phyloP scores from a whole-genome alignment of 2,888 invertebrate species.

The Mythimna vitellina region DNA sequence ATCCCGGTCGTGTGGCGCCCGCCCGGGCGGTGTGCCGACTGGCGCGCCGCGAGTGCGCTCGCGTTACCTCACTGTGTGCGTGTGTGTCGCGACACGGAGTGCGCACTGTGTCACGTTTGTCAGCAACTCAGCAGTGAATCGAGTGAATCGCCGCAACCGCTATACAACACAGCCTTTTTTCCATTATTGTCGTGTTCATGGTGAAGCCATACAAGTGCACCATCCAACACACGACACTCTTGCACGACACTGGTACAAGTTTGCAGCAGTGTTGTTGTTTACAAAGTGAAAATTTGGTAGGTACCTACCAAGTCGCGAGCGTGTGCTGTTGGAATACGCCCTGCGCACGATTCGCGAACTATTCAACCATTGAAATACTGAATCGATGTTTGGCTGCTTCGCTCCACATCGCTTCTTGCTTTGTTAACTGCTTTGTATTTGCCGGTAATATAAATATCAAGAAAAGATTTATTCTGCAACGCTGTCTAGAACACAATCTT shows the following conservation, averaged over 20 bases:
- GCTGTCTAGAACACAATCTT: background rate
- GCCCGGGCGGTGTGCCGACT: conserved; percentile 90
- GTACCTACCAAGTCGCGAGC: conserved; percentile 22
- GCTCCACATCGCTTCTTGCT: conserved; percentile 69
- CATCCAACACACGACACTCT: conserved; percentile 32
- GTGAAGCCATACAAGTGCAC: conserved; percentile 56
- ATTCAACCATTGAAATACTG: conserved; percentile 69
- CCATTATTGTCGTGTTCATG: conserved; percentile 34
- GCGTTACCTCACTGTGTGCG: conserved; percentile 55
- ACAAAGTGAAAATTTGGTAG: conserved; percentile 36
- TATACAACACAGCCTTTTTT: conserved; percentile 24
- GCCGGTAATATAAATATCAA: conserved; percentile 41
- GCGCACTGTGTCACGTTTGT: conserved; percentile 56
- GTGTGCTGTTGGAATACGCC: conserved; percentile 69
- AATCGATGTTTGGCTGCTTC: conserved; percentile 75
- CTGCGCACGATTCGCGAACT: conserved; percentile 61
- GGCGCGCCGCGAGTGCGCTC: conserved; percentile 71
- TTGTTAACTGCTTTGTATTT: conserved; percentile 51
- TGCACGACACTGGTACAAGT: conserved; percentile 23
- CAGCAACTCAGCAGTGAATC: background rate
- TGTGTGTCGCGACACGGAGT: conserved; percentile 53
- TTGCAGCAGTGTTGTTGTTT: conserved; percentile 51
- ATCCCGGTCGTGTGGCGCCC: conserved; percentile 90
- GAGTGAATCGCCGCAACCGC: conserved; percentile 21
- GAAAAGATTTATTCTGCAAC: conserved; percentile 29